phyloP scores from a whole-genome alignment of 1,140 invertebrate species.

The Patella vulgata region DNA sequence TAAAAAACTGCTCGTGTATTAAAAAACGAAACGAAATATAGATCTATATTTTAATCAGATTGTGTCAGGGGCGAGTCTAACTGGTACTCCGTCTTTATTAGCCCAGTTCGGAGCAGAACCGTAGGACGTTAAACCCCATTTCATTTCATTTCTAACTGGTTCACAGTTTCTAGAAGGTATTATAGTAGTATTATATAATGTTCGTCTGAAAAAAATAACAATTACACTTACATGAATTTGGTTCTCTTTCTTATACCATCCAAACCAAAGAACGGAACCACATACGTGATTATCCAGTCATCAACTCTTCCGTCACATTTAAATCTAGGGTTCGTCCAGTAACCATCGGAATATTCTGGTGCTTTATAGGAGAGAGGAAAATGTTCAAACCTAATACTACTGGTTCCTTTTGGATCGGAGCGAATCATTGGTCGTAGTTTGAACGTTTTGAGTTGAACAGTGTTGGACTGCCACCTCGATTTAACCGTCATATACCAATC shows the following conservation, averaged over 20 bases:
- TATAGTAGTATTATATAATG: too few species aligned
- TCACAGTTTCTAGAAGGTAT: too few species aligned
- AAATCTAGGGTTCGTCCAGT: slow-evolving; percentile 92
- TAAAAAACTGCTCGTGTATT: too few species aligned
- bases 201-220: too few species aligned
- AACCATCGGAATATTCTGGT: slow-evolving; percentile 73
- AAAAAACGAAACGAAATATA: too few species aligned
- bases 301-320: slow-evolving; percentile 88
- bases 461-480: slow-evolving; percentile 40
- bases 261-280: slow-evolving; percentile 95
- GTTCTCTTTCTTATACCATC: slow-evolving; percentile 79
- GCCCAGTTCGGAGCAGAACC: too few species aligned
- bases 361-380: slow-evolving; percentile 84
- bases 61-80: too few species aligned
- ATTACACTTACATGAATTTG: slow-evolving; percentile 56
- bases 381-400: slow-evolving; percentile 60
- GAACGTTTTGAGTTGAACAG: slow-evolving; percentile 29
- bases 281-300: slow-evolving; percentile 95
- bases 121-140: too few species aligned
- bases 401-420: slow-evolving; percentile 76
- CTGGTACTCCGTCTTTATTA: too few species aligned
- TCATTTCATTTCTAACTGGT: too few species aligned
- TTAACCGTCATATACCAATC: slow-evolving; percentile 42
- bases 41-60: too few species aligned
- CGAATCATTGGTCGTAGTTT: slow-evolving; percentile 70